These are phyloP conservation scores for Clusia tigrina DNA, from an alignment of 2,888 invertebrate species.

Conservation along the genomic window DNA sequence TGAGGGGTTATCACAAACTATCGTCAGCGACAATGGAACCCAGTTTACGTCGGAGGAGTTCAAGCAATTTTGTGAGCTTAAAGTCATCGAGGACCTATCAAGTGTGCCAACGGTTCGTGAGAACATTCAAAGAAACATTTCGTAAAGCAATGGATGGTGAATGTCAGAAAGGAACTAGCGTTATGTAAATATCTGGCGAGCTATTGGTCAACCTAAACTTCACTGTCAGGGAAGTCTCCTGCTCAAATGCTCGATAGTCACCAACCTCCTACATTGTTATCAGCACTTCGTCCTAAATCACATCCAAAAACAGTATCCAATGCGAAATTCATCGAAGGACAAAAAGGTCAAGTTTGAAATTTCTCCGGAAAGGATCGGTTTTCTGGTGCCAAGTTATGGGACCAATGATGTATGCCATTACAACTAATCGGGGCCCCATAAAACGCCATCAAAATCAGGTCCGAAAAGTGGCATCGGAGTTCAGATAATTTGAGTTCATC, in stretches of 20 bases:
- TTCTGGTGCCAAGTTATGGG: background rate
- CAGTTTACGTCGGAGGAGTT: constrained; percentile 38
- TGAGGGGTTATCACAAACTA: constrained; percentile 35
- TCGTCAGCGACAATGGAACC: constrained; percentile 41
- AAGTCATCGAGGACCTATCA: constrained; percentile 37
- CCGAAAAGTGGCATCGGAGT: no score
- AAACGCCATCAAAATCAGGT: no score
- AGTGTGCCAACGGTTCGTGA: constrained; percentile 37
- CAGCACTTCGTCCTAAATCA: background rate
- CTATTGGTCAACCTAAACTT: constrained; percentile 16
- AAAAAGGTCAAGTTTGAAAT: no score
- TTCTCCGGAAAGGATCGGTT: background rate
- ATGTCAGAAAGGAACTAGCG: constrained; percentile 5
- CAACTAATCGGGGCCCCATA: no score
- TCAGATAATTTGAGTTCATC: no score
- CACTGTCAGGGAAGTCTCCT: constrained; percentile 14
- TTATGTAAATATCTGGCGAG: constrained; percentile 17
- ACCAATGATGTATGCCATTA: no score
- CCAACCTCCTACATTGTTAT: background rate
- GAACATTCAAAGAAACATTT: constrained; percentile 12
- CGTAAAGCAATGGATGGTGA: constrained; percentile 6
- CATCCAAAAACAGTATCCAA: no score
- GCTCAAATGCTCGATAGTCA: background rate
- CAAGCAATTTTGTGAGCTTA: constrained; percentile 33
- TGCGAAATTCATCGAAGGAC: no score